Percentiles rank a stretch among this genome's conserved stretches.
Conservation (phyloP, 2,113 vertebrate species). For the Ictalurus punctatus region DNA sequence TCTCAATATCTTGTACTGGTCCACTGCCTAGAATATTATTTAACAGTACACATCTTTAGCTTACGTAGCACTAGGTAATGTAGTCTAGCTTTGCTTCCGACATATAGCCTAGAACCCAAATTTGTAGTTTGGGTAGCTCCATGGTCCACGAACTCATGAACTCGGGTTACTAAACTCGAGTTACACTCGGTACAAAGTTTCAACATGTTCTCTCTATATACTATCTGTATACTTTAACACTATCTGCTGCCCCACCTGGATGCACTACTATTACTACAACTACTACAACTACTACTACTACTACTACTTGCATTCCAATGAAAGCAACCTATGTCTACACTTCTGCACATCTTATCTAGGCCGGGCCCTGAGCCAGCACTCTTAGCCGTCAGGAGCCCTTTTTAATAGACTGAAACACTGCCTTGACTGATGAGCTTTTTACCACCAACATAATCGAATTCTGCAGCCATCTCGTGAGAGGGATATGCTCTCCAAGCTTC, state of each 20-base stretch:
- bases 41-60: neutral
- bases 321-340: neutral
- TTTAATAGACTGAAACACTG: conserved; percentile 53
- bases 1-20: neutral
- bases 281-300: too few relatives aligned
- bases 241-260: conserved; percentile 38
- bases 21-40: neutral
- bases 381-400: conserved; percentile 8
- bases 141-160: neutral
- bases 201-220: neutral
- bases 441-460: conserved; percentile 61
- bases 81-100: neutral
- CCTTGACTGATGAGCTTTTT: conserved; percentile 61
- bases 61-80: neutral
- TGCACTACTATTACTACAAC: neutral
- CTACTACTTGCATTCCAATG: conserved; percentile 15
- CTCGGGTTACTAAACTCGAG: neutral
- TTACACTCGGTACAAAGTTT: neutral
- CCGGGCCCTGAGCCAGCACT: neutral
- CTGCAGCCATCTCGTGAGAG: conserved; percentile 53
- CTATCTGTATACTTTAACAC: neutral
- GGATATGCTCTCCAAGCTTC: conserved; percentile 48
- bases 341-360: neutral
- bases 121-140: neutral
- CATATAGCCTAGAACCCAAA: neutral